phyloP scores from a whole-genome alignment of 2,888 invertebrate species.

The Thymelicus acteon region DNA sequence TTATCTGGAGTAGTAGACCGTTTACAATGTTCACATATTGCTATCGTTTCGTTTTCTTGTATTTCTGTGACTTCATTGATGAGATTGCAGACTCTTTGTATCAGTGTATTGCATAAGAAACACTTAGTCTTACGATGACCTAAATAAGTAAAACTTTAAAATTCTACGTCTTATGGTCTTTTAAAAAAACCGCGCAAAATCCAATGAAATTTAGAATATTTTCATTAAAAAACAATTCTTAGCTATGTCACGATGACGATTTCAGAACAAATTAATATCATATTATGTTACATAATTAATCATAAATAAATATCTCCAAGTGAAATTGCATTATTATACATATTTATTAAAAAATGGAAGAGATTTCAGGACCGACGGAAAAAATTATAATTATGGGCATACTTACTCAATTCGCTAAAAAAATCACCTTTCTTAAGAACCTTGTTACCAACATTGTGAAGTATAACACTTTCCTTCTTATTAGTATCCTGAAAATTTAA shows the following conservation, averaged over 20 bases:
- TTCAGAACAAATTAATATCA: too few relatives aligned
- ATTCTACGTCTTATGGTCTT: too few relatives aligned
- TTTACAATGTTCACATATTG: slow-evolving; percentile 8
- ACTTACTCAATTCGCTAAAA: neutral
- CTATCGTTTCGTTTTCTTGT: neutral
- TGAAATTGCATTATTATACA: too few relatives aligned
- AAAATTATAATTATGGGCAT: neutral
- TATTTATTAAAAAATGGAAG: too few relatives aligned
- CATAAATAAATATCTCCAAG: too few relatives aligned
- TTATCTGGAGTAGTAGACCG: neutral
- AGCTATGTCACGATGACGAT: too few relatives aligned
- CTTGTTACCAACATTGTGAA: slow-evolving; percentile 3
- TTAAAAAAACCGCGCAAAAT: too few relatives aligned
- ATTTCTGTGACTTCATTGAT: neutral
- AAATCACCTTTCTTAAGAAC: neutral
- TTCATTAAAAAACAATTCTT: too few relatives aligned
- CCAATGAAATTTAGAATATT: too few relatives aligned
- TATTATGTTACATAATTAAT: neutral
- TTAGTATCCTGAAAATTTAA: neutral
- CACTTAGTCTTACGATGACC: slow-evolving; percentile 1
- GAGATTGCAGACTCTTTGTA: slow-evolving; percentile 1
- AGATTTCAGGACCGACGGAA: neutral
- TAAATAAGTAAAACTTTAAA: neutral
- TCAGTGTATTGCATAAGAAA: neutral
- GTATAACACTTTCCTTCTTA: neutral